These are phyloP conservation scores for Macrophya alboannulata DNA, from an alignment of 2,888 invertebrate species.

Conservation along the genomic window DNA sequence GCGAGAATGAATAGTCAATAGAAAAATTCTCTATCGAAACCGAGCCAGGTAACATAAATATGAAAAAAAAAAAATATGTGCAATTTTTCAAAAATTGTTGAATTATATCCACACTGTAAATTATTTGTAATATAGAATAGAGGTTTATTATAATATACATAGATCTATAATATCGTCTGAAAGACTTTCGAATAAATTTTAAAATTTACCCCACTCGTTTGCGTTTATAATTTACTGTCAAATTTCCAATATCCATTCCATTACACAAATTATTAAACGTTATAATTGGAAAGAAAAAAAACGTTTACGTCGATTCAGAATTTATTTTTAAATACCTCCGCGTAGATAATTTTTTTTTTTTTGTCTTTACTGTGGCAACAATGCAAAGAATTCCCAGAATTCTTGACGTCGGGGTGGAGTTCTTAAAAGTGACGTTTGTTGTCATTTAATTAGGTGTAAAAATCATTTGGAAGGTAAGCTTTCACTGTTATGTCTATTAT, in stretches of 20 bases:
- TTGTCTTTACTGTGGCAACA: neutral
- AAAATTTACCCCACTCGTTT: conserved; percentile 36
- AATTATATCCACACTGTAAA: conserved; percentile 56
- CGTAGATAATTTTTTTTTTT: neutral
- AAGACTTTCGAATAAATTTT: conserved; percentile 51
- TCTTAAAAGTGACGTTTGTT: conserved; percentile 47
- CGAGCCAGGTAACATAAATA: conserved; percentile 56
- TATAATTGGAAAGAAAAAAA: neutral
- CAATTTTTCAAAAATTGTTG: conserved; percentile 54
- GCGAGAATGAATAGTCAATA: conserved; percentile 54
- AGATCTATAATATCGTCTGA: conserved; percentile 48
- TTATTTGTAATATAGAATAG: conserved; percentile 57
- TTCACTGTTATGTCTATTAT: neutral
- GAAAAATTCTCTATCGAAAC: conserved; percentile 56
- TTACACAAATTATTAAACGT: neutral
- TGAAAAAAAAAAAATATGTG: conserved; percentile 30
- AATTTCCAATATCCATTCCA: neutral
- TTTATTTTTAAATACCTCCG: conserved; percentile 14
- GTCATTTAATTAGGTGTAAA: conserved; percentile 9
- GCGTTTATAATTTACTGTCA: neutral
- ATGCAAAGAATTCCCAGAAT: conserved; percentile 31
- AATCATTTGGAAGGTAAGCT: conserved; percentile 19
- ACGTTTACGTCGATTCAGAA: neutral
- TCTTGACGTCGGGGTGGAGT: conserved; percentile 40
- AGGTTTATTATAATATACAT: conserved; percentile 52